Evolutionary conservation across 2,113 vertebrate species (phyloP).

Genomic region (Oryzias curvinotus): DNA sequence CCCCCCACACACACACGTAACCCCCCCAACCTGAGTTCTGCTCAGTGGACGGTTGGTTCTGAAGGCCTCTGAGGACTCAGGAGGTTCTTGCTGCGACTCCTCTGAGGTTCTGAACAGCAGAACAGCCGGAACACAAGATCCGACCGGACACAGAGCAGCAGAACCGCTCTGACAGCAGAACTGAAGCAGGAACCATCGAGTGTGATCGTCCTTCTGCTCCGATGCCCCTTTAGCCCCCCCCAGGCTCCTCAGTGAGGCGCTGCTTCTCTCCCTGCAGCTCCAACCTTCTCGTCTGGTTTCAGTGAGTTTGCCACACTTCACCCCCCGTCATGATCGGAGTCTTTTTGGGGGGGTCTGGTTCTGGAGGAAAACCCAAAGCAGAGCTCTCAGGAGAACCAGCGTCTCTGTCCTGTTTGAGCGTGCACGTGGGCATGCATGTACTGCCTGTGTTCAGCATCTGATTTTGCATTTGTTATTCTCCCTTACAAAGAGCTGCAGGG

Average conservation of each 20-base stretch:
- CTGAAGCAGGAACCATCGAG: slow-evolving; percentile 33
- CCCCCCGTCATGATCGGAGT: slow-evolving; percentile 33
- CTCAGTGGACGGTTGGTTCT: too few species aligned
- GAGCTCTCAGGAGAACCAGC: too few species aligned
- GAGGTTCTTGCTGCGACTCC: background rate
- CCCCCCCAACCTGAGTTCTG: too few species aligned
- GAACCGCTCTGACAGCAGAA: slow-evolving; percentile 45
- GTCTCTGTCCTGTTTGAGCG: too few species aligned
- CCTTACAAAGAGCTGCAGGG: slow-evolving; percentile 34
- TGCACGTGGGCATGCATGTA: slow-evolving; percentile 17
- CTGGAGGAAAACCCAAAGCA: too few species aligned
- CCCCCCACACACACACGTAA: too few species aligned
- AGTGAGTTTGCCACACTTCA: slow-evolving; percentile 23
- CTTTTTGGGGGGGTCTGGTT: slow-evolving; percentile 24
- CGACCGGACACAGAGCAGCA: slow-evolving; percentile 10
- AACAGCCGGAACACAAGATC: slow-evolving; percentile 5
- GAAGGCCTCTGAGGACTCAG: too few species aligned
- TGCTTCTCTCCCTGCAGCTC: slow-evolving; percentile 33
- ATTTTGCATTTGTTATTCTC: slow-evolving; percentile 54
- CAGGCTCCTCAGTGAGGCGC: slow-evolving; percentile 10
- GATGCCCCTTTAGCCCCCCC: slow-evolving; percentile 28
- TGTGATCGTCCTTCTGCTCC: slow-evolving; percentile 27
- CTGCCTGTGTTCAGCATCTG: slow-evolving; percentile 47
- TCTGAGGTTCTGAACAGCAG: background rate
- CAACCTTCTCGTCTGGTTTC: slow-evolving; percentile 40